Evolutionary conservation across 2,113 vertebrate species (phyloP).

Genomic region (Globicephala melas): DNA sequence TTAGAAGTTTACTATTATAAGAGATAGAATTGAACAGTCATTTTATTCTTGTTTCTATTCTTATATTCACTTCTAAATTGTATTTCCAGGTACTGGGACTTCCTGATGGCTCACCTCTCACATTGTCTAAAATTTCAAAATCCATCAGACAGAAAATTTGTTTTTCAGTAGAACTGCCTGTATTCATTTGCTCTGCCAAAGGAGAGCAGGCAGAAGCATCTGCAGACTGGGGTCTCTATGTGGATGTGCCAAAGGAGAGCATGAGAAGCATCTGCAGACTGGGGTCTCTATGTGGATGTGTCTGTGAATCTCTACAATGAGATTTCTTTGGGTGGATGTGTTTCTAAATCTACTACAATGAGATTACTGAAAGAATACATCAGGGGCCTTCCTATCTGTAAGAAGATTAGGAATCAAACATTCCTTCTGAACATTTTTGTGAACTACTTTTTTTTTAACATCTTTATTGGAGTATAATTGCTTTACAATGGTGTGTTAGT

Average conservation of each 20-base stretch:
- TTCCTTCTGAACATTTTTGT: not conserved
- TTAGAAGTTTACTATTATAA: not conserved
- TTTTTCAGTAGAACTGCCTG: not conserved
- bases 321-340: not conserved
- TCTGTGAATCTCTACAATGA: not conserved
- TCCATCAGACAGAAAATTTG: not conserved
- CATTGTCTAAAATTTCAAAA: not conserved
- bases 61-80: slow-evolving; percentile 1
- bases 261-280: not conserved
- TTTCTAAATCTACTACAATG: not conserved
- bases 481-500: too few relatives aligned
- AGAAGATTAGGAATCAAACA: not conserved
- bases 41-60: slow-evolving; percentile 36
- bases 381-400: not conserved
- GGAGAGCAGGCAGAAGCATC: not conserved
- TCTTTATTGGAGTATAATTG: too few relatives aligned
- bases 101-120: not conserved
- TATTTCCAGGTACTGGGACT: not conserved
- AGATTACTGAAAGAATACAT: not conserved
- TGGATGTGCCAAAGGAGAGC: not conserved
- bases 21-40: not conserved
- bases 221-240: not conserved
- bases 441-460: not conserved
- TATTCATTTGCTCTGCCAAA: not conserved
- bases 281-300: not conserved